These are phyloP conservation scores for Ecdyonurus torrentis DNA, from an alignment of 2,888 invertebrate species.

Conservation along the genomic window DNA sequence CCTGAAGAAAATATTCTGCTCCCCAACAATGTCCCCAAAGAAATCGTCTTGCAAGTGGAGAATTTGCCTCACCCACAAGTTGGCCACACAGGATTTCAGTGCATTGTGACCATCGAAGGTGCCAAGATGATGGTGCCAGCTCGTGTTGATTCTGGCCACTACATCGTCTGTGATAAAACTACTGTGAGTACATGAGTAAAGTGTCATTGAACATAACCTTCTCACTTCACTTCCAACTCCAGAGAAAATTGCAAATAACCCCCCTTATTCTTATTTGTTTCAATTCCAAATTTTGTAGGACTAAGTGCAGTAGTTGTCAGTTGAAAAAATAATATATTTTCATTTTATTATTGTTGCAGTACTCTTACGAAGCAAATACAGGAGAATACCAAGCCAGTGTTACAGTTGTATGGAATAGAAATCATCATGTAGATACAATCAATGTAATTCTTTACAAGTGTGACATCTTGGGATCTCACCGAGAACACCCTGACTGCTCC, in stretches of 20 bases:
- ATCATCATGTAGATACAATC: conserved; percentile 82
- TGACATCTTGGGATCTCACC: conserved; percentile 82
- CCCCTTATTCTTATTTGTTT: neutral
- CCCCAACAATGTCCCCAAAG: conserved; percentile 77
- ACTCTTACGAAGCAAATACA: conserved; percentile 72
- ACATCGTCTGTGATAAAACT: conserved; percentile 81
- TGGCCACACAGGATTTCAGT: conserved; percentile 80
- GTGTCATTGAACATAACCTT: conserved; percentile 5
- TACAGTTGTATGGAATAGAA: conserved; percentile 84
- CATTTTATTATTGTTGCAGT: conserved; percentile 28
- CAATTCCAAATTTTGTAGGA: neutral
- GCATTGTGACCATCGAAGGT: conserved; percentile 77
- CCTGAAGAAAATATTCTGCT: conserved; percentile 58
- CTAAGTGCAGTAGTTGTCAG: neutral
- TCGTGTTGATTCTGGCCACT: conserved; percentile 60
- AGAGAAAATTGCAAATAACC: no score
- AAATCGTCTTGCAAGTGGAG: conserved; percentile 75
- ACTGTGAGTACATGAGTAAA: conserved; percentile 35
- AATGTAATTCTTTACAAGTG: conserved; percentile 90
- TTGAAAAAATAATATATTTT: neutral
- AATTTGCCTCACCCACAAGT: conserved; percentile 80
- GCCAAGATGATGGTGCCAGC: conserved; percentile 81
- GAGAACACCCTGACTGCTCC: conserved; percentile 90
- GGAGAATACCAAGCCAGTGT: conserved; percentile 81
- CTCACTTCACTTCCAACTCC: conserved; percentile 6